phyloP scores from a whole-genome alignment of 2,888 invertebrate genomes.

The Drosophila multiciliata region DNA sequence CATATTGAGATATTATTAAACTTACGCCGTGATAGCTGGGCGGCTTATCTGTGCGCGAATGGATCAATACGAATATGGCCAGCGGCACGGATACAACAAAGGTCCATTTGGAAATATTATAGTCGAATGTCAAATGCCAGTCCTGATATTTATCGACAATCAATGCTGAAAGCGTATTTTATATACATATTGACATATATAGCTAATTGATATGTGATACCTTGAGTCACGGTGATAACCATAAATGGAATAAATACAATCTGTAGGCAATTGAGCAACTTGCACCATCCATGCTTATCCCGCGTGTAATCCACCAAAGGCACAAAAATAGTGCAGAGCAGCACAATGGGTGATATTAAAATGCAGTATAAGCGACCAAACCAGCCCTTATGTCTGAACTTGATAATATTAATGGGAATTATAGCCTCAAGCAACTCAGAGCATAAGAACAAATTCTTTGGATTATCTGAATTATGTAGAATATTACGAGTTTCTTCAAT shows the following conservation, averaged over 20 bases:
- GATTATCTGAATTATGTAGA: constrained; percentile 44
- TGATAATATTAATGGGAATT: constrained; percentile 51
- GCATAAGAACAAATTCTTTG: constrained; percentile 43
- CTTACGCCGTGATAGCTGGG: constrained; percentile 51
- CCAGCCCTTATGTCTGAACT: constrained; percentile 45
- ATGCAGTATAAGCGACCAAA: constrained; percentile 29
- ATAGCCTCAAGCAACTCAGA: constrained; percentile 58
- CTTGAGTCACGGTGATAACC: constrained; percentile 7
- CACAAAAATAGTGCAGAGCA: constrained; percentile 52
- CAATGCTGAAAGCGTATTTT: constrained; percentile 20
- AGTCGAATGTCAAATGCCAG: constrained; percentile 23
- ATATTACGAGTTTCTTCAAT: constrained; percentile 13
- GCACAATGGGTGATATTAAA: constrained; percentile 48
- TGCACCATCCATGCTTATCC: constrained; percentile 78
- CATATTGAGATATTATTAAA: neutral
- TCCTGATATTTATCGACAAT: constrained; percentile 2
- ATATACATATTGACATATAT: neutral
- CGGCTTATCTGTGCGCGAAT: constrained; percentile 53
- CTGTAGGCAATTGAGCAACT: constrained; percentile 74
- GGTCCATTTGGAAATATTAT: constrained; percentile 24
- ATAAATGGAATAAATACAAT: constrained; percentile 61
- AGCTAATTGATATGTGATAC: neutral
- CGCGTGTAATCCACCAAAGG: constrained; percentile 69
- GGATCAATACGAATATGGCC: constrained; percentile 37
- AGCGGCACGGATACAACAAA: constrained; percentile 42